phyloP scores from a whole-genome alignment of 2,797 vertebrate species.

The Ctenopoma multispine region DNA sequence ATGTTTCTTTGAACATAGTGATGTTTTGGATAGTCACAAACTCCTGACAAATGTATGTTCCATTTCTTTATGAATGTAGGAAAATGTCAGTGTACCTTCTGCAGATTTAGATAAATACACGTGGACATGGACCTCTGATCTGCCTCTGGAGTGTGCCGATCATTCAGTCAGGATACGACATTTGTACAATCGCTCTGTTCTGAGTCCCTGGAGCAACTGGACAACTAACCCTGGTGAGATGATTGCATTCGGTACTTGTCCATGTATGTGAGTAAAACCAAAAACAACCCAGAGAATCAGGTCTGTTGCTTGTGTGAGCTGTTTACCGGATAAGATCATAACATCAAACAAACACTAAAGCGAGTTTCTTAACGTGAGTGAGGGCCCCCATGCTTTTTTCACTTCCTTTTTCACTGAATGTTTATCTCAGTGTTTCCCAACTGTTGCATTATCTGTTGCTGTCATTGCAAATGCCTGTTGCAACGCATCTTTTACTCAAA shows the following conservation, averaged over 20 bases:
- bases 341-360: not conserved
- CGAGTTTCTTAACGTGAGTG: not conserved
- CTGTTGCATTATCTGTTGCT: not conserved
- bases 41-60: not conserved
- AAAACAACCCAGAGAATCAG: not conserved
- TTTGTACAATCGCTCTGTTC: slow-evolving; percentile 39
- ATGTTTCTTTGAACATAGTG: no score
- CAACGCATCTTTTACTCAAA: not conserved
- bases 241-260: not conserved
- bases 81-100: slow-evolving; percentile 46
- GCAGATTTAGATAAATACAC: slow-evolving; percentile 8
- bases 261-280: not conserved
- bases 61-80: slow-evolving; percentile 49
- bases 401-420: not conserved
- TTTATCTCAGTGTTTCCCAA: slow-evolving; percentile 24
- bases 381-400: not conserved
- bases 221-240: slow-evolving; percentile 60
- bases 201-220: slow-evolving; percentile 75
- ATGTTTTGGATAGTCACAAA: not conserved
- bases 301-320: no score
- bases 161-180: slow-evolving; percentile 76
- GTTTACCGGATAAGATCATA: not conserved
- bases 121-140: slow-evolving; percentile 72
- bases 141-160: slow-evolving; percentile 77
- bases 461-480: not conserved